A percentile compares a stretch with the other conserved stretches of the same genome.
phyloP scores from a whole-genome alignment of 2,113 vertebrate species.

The zebrafish (Danio rerio) region GRCz12tu NC_133178.1:40999001-40999500 shows the following conservation, averaged over 20 bases:
- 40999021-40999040: too few relatives aligned
- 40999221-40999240: constrained; percentile 97
- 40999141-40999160: too few relatives aligned
- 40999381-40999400: constrained; percentile 73
- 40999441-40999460: too few relatives aligned
- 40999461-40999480: too few relatives aligned
- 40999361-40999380: constrained; percentile 90
- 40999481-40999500: too few relatives aligned
- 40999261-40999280: constrained; percentile 97
- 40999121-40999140: too few relatives aligned
- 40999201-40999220: constrained; percentile 96
- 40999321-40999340: constrained; percentile 92
- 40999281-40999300: constrained; percentile 97
- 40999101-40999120: too few relatives aligned
- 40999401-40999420: background rate
- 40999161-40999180: background rate
- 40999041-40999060: too few relatives aligned
- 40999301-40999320: constrained; percentile 98
- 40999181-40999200: background rate
- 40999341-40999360: constrained; percentile 85
- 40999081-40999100: too few relatives aligned
- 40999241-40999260: constrained; percentile 95
- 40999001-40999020: too few relatives aligned
- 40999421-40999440: too few relatives aligned
- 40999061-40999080: too few relatives aligned